phyloP scores from a whole-genome alignment of 1,140 invertebrate genomes.

The Macrosteles quadrilineatus region DNA sequence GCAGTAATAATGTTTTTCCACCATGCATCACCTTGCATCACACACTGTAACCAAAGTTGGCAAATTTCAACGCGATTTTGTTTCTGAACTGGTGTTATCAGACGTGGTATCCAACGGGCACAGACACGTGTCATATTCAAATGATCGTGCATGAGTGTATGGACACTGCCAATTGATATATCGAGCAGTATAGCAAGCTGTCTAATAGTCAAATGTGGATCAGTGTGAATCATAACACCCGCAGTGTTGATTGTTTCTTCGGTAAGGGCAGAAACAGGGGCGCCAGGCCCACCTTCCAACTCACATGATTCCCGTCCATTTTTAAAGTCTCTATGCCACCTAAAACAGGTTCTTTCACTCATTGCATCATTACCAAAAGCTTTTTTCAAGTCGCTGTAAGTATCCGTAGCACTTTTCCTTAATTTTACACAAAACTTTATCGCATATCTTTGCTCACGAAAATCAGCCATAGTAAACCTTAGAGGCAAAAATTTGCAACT shows the following conservation, averaged over 20 bases:
- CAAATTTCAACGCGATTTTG: no score
- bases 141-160: conserved; percentile 4
- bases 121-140: conserved; percentile 7
- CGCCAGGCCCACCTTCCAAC: conserved; percentile 10
- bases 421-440: not conserved
- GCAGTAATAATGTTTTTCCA: no score
- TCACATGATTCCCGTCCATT: conserved; percentile 10
- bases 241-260: conserved; percentile 7
- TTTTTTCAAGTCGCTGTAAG: conserved; percentile 14
- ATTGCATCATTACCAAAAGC: conserved; percentile 6
- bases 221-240: conserved; percentile 14
- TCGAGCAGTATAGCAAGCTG: conserved; percentile 5
- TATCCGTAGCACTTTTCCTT: conserved; percentile 5
- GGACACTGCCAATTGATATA: conserved; percentile 14
- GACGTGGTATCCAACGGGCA: conserved; percentile 22
- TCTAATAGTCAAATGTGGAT: conserved; percentile 8
- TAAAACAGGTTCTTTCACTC: not conserved
- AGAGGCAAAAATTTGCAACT: no score
- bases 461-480: no score
- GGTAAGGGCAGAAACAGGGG: conserved; percentile 12
- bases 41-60: no score
- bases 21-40: no score
- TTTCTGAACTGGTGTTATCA: no score
- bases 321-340: not conserved
- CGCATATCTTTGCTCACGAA: no score